Evolutionary conservation across 2,888 invertebrate genomes (phyloP).

Genomic region (Drosophila niveifrons): DNA sequence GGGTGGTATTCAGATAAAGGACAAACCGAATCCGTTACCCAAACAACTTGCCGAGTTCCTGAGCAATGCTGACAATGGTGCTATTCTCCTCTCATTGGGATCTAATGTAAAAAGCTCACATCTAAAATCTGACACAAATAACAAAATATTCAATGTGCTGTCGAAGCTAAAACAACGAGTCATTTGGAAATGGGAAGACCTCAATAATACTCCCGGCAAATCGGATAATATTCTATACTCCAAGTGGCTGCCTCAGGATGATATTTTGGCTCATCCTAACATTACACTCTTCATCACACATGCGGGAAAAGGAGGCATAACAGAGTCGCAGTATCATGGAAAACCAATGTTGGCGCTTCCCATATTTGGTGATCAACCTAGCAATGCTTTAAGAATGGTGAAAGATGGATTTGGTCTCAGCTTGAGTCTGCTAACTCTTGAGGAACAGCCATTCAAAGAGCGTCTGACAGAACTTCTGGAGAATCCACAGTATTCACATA

Average conservation of each 20-base stretch:
- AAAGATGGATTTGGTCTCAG: conserved; percentile 72
- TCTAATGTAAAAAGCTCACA: conserved; percentile 82
- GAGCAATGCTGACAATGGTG: conserved; percentile 84
- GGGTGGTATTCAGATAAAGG: conserved; percentile 84
- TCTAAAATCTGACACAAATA: conserved; percentile 86
- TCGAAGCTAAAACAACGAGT: conserved; percentile 88
- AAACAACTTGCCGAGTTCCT: conserved; percentile 78
- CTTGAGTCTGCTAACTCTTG: conserved; percentile 59
- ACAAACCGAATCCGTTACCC: conserved; percentile 78
- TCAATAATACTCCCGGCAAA: conserved; percentile 85
- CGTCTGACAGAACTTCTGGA: conserved; percentile 66
- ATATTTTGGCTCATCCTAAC: conserved; percentile 88
- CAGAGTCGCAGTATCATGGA: conserved; percentile 88
- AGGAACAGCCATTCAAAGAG: conserved; percentile 54
- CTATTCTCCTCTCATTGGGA: conserved; percentile 85
- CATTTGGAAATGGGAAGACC: conserved; percentile 90
- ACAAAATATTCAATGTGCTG: conserved; percentile 87
- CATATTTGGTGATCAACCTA: conserved; percentile 79
- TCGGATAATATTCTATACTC: conserved; percentile 85
- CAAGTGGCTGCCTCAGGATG: conserved; percentile 90
- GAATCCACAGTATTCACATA: conserved; percentile 68
- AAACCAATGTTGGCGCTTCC: conserved; percentile 86
- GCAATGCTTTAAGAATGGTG: conserved; percentile 70
- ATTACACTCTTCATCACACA: conserved; percentile 88
- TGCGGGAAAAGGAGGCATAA: conserved; percentile 88